Conservation (phyloP, 2,113 vertebrate genomes). For the Vimba vimba region DNA sequence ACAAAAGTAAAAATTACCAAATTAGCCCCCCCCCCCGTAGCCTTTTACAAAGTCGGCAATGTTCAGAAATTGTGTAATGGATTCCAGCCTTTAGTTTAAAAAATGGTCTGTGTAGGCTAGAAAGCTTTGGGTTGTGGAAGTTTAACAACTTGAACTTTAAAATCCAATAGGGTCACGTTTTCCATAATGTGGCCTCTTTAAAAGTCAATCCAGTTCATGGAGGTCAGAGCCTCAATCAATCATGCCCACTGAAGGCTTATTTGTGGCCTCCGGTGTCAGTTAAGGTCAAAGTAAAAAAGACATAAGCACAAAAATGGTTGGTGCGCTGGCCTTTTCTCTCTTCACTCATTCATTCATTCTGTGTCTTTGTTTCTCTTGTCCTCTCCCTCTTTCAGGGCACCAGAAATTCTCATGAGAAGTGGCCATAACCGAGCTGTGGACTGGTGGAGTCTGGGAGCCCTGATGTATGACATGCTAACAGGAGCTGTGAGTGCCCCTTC, state of each 20-base stretch:
- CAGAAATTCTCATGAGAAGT: slow-evolving; percentile 97
- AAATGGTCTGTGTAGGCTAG: background rate
- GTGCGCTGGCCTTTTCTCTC: background rate
- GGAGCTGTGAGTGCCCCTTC: slow-evolving; percentile 88
- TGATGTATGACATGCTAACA: slow-evolving; percentile 99
- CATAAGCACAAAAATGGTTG: background rate
- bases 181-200: background rate
- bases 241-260: background rate
- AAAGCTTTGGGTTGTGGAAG: background rate
- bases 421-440: slow-evolving; percentile 98
- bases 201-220: background rate
- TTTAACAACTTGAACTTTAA: background rate
- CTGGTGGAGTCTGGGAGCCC: slow-evolving; percentile 98
- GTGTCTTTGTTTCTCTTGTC: background rate
- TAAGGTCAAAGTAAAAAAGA: slow-evolving; percentile 4
- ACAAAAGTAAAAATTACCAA: too few relatives aligned
- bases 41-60: too few relatives aligned
- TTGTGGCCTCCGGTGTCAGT: slow-evolving; percentile 11
- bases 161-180: background rate
- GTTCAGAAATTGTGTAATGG: too few relatives aligned
- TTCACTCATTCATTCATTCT: background rate
- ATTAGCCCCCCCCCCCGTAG: too few relatives aligned
- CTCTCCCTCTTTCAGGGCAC: slow-evolving; percentile 82
- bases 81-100: background rate
- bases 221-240: slow-evolving; percentile 24